Percentiles rank a stretch among this genome's conserved stretches.
Conservation (phyloP, 1,140 invertebrate species). For the Stegodyphus mimosarum region DNA sequence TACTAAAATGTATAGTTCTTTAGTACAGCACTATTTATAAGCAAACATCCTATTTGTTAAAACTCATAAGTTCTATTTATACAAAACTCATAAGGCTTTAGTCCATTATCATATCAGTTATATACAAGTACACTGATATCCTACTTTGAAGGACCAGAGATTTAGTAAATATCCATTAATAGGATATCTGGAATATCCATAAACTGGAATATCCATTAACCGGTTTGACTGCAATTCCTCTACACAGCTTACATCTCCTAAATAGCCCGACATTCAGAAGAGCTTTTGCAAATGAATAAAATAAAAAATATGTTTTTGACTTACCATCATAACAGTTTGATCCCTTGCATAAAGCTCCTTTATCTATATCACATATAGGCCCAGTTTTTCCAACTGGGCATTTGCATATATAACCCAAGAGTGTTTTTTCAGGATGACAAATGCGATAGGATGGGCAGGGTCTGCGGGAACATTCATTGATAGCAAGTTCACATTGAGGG, state of each 20-base stretch:
- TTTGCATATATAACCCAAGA: constrained; percentile 79
- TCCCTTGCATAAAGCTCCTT: constrained; percentile 51
- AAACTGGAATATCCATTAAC: no score
- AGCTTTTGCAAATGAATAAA: not conserved
- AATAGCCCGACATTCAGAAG: not conserved
- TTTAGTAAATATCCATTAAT: no score
- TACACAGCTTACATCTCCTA: not conserved
- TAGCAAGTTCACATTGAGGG: constrained; percentile 72
- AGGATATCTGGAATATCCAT: no score
- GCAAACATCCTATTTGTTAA: no score
- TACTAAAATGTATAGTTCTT: no score
- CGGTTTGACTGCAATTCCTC: no score
- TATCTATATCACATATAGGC: constrained; percentile 71
- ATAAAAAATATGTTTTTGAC: not conserved
- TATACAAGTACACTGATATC: no score
- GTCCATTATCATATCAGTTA: no score
- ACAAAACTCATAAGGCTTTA: no score
- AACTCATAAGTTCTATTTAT: no score
- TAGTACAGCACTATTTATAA: no score
- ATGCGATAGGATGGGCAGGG: constrained; percentile 78
- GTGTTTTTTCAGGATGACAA: constrained; percentile 80
- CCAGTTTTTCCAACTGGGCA: constrained; percentile 81
- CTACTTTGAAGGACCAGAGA: no score
- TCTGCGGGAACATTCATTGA: constrained; percentile 81
- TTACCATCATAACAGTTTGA: constrained; percentile 61